phyloP scores from a whole-genome alignment of 2,797 vertebrate species.

The Gymnoscopelus braueri region DNA sequence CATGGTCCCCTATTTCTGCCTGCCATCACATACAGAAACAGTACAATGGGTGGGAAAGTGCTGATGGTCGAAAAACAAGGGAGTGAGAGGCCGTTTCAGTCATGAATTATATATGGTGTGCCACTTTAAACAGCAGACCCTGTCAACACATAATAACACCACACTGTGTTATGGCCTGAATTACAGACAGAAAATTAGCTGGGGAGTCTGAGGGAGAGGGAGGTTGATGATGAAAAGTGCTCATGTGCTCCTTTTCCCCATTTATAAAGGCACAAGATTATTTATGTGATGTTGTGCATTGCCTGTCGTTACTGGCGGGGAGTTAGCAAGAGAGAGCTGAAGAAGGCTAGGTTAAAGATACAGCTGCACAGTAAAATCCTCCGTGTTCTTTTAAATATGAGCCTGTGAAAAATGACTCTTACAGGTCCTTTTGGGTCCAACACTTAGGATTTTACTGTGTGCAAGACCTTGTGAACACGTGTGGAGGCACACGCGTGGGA shows the following conservation, averaged over 20 bases:
- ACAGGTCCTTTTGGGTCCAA: too few species aligned
- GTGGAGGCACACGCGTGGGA: neutral
- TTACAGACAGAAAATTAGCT: constrained; percentile 52
- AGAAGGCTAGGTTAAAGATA: constrained; percentile 25
- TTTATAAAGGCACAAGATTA: constrained; percentile 47
- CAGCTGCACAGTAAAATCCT: neutral
- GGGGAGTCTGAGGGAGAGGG: constrained; percentile 26
- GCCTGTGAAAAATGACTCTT: too few species aligned
- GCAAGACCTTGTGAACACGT: constrained; percentile 5
- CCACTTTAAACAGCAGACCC: constrained; percentile 78
- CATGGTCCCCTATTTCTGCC: constrained; percentile 53
- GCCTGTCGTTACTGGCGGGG: constrained; percentile 24
- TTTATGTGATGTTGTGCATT: constrained; percentile 17
- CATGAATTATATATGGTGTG: constrained; percentile 82
- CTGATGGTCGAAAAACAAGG: constrained; percentile 79
- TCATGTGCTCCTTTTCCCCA: constrained; percentile 36
- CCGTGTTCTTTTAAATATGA: neutral
- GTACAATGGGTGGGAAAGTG: constrained; percentile 72
- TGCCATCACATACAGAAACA: constrained; percentile 62
- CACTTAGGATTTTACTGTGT: too few species aligned
- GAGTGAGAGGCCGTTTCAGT: constrained; percentile 62
- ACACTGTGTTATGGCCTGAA: constrained; percentile 60
- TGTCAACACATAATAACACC: constrained; percentile 78
- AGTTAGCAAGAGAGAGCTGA: neutral
- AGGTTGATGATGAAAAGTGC: constrained; percentile 47